phyloP scores from a whole-genome alignment of 2,888 invertebrate species.

The Lamellibrachia columna region DNA sequence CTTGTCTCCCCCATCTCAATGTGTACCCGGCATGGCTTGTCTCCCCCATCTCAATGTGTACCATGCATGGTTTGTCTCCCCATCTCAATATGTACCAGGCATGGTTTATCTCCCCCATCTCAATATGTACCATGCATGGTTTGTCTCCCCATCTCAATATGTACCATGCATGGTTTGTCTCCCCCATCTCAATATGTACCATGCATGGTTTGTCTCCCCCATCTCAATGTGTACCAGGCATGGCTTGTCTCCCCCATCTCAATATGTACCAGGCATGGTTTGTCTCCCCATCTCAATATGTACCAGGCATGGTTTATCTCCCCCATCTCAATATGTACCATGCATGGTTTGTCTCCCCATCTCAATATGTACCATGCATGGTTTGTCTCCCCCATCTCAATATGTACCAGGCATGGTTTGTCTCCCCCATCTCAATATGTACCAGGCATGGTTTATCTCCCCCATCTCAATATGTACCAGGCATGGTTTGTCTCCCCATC shows the following conservation, averaged over 20 bases:
- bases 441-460: conserved; percentile 45
- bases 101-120: conserved; percentile 50
- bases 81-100: conserved; percentile 30
- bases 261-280: conserved; percentile 34
- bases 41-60: conserved; percentile 42
- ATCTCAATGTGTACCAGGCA: conserved; percentile 27
- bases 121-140: conserved; percentile 32
- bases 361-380: not conserved
- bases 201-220: conserved; percentile 47
- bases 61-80: conserved; percentile 46
- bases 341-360: conserved; percentile 47
- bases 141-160: conserved; percentile 45
- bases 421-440: conserved; percentile 43
- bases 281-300: conserved; percentile 45
- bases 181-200: conserved; percentile 38
- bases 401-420: conserved; percentile 52
- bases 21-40: conserved; percentile 39
- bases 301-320: conserved; percentile 44
- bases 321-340: conserved; percentile 35
- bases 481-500: conserved; percentile 49
- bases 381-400: no score
- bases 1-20: conserved; percentile 47
- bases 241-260: conserved; percentile 50
- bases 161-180: conserved; percentile 43
- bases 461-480: conserved; percentile 33